Evolutionary conservation across 2,113 vertebrate species (phyloP).

Genomic region (Myrmecobius fasciatus): DNA sequence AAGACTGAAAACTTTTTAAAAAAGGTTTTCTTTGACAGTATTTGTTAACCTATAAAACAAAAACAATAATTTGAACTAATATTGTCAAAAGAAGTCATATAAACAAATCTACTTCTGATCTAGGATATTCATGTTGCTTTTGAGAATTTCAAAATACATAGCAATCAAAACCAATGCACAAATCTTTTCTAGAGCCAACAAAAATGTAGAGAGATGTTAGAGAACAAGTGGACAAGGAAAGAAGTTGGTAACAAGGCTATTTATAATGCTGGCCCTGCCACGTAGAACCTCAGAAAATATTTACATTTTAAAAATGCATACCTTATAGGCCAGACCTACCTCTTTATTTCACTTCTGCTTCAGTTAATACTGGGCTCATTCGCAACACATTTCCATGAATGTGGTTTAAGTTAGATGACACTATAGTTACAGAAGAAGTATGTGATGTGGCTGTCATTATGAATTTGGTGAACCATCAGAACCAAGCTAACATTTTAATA

Average conservation of each 20-base stretch:
- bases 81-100: conserved; percentile 11
- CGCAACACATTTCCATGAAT: neutral
- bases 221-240: neutral
- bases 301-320: neutral
- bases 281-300: neutral
- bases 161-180: conserved; percentile 7
- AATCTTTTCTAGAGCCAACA: neutral
- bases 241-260: neutral
- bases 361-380: neutral
- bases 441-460: neutral
- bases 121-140: conserved; percentile 28
- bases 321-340: neutral
- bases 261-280: neutral
- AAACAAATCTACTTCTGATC: neutral
- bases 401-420: neutral
- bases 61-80: neutral
- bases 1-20: neutral
- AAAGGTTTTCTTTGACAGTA: neutral
- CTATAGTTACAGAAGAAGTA: neutral
- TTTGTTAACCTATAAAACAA: neutral
- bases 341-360: neutral
- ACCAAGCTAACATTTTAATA: neutral
- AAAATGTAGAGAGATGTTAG: neutral
- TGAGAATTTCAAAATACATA: conserved; percentile 27
- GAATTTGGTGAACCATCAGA: neutral